These are phyloP conservation scores for Cephalopachus bancanus DNA, from an alignment of 2,797 vertebrate species.

Conservation along the genomic window DNA sequence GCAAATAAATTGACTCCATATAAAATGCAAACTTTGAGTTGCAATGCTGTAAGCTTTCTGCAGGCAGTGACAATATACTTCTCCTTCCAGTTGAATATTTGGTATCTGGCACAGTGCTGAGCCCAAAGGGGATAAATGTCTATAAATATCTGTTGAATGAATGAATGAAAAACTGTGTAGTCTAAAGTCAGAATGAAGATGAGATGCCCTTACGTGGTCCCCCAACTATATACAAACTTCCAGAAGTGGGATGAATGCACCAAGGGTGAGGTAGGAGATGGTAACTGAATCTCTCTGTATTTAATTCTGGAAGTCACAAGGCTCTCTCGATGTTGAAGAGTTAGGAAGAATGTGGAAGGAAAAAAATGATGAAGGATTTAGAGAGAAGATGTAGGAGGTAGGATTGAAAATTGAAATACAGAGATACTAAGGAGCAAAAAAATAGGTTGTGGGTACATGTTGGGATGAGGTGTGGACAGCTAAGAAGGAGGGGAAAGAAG, in stretches of 20 bases:
- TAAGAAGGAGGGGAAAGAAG: background rate
- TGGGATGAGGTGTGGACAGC: background rate
- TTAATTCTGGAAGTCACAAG: slow-evolving; percentile 54
- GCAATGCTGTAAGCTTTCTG: slow-evolving; percentile 54
- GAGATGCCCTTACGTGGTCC: background rate
- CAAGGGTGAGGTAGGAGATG: background rate
- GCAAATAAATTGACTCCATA: background rate
- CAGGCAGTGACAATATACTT: background rate
- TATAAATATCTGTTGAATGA: slow-evolving; percentile 39
- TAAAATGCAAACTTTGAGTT: slow-evolving; percentile 37
- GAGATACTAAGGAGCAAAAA: slow-evolving; percentile 58
- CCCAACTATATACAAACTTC: slow-evolving; percentile 41
- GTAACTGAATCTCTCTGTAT: slow-evolving; percentile 14
- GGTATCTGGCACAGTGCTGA: background rate
- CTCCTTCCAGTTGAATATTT: background rate
- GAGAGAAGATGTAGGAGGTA: slow-evolving; percentile 55
- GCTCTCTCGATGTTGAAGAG: slow-evolving; percentile 41
- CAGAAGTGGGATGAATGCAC: background rate
- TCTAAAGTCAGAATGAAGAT: slow-evolving; percentile 41
- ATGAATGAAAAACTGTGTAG: background rate
- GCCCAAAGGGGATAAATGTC: background rate
- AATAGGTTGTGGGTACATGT: background rate
- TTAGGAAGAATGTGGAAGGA: slow-evolving; percentile 22
- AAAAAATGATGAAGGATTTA: slow-evolving; percentile 70
- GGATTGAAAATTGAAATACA: slow-evolving; percentile 12